A percentile compares a stretch with the other conserved stretches of the same genome.
phyloP scores from a whole-genome alignment of 2,797 vertebrate species.

The Onychomys leucogaster region DNA sequence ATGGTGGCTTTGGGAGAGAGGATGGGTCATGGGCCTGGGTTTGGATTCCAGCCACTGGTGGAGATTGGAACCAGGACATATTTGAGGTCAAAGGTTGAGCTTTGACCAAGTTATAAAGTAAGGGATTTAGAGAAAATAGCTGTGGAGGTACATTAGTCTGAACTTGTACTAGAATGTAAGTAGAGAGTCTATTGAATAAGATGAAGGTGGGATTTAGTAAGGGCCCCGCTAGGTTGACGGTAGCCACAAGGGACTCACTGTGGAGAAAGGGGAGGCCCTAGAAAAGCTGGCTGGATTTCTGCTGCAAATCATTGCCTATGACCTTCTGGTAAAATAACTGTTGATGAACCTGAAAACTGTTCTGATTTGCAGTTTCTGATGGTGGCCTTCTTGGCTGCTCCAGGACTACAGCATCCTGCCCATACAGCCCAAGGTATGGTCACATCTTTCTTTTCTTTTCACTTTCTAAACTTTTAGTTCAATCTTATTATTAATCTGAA shows the following conservation, averaged over 20 bases:
- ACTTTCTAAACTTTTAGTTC: background rate
- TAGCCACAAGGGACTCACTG: background rate
- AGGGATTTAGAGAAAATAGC: background rate
- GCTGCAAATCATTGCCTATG: background rate
- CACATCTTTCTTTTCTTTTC: background rate
- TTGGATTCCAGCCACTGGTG: background rate
- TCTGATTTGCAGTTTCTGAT: background rate
- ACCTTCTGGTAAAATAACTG: background rate
- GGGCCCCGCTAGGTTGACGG: background rate
- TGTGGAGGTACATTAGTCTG: too few species aligned
- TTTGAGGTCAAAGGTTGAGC: too few species aligned
- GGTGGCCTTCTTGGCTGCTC: background rate
- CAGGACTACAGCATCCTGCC: background rate
- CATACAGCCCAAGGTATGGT: background rate
- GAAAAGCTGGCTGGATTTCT: background rate
- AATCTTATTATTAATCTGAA: background rate
- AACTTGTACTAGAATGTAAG: background rate
- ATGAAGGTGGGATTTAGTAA: background rate
- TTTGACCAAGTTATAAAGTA: background rate
- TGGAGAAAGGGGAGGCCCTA: conserved; percentile 35
- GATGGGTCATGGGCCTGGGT: background rate
- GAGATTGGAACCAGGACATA: background rate
- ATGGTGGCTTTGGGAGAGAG: too few species aligned
- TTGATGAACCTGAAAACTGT: background rate
- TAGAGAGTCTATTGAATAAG: background rate